phyloP scores from a whole-genome alignment of 2,113 vertebrate species.

The Ivindomyrus marchei region DNA sequence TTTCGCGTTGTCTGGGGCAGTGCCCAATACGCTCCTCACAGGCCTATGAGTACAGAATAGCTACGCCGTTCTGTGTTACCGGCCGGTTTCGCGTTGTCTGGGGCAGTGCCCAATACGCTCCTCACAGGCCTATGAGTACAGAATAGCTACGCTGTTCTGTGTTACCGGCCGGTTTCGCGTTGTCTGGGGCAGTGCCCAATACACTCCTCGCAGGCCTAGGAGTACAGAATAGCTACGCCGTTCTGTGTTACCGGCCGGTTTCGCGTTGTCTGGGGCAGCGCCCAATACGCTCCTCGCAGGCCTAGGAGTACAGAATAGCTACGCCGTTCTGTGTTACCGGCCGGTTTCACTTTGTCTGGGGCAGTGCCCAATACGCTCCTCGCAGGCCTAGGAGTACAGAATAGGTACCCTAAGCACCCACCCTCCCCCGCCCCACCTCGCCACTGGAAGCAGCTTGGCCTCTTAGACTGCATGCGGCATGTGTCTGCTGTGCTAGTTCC shows the following conservation, averaged over 20 bases:
- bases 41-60: background rate
- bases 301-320: too few species aligned
- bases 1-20: background rate
- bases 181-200: too few species aligned
- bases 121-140: background rate
- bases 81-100: background rate
- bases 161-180: too few species aligned
- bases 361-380: too few species aligned
- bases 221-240: too few species aligned
- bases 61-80: background rate
- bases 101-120: background rate
- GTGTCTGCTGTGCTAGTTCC: background rate
- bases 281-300: too few species aligned
- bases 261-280: too few species aligned
- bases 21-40: background rate
- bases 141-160: background rate
- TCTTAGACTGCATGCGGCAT: background rate
- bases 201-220: too few species aligned
- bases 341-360: too few species aligned
- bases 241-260: too few species aligned
- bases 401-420: background rate
- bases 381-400: too few species aligned
- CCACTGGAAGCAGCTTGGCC: background rate
- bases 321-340: too few species aligned
- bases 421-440: background rate